Conservation (phyloP, 64 coral and sea anemone species). For the Montipora foliosa region DNA sequence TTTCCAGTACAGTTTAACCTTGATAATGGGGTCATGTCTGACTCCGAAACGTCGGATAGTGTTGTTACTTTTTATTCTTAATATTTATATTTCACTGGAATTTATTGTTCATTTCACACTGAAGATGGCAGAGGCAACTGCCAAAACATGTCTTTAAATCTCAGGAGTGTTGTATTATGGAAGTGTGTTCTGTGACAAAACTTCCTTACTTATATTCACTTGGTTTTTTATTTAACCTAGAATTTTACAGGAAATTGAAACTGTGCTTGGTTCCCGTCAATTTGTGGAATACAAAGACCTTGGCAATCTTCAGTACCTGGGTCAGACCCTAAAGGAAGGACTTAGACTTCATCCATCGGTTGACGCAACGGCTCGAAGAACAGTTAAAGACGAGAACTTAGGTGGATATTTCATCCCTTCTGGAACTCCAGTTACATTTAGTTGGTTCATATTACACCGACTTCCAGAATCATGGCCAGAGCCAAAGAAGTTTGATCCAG, state of each 20-base stretch:
- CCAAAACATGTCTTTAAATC: too few relatives aligned
- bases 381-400: not conserved
- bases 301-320: not conserved
- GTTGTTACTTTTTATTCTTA: too few relatives aligned
- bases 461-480: not conserved
- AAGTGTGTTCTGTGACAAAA: too few relatives aligned
- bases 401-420: not conserved
- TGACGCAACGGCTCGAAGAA: not conserved
- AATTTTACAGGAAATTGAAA: not conserved
- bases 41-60: too few relatives aligned
- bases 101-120: too few relatives aligned
- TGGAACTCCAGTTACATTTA: not conserved
- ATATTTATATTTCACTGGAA: too few relatives aligned
- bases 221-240: not conserved
- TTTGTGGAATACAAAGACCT: not conserved
- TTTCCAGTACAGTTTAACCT: too few relatives aligned
- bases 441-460: not conserved
- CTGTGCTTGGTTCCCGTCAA: not conserved
- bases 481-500: not conserved
- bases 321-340: not conserved
- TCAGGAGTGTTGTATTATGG: too few relatives aligned
- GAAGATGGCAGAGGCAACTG: too few relatives aligned
- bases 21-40: too few relatives aligned
- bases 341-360: not conserved
- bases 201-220: too few relatives aligned